Base-by-base conservation (phyloP, 2,797 vertebrate genomes). In the Tympanoctomys barrerae region DNA sequence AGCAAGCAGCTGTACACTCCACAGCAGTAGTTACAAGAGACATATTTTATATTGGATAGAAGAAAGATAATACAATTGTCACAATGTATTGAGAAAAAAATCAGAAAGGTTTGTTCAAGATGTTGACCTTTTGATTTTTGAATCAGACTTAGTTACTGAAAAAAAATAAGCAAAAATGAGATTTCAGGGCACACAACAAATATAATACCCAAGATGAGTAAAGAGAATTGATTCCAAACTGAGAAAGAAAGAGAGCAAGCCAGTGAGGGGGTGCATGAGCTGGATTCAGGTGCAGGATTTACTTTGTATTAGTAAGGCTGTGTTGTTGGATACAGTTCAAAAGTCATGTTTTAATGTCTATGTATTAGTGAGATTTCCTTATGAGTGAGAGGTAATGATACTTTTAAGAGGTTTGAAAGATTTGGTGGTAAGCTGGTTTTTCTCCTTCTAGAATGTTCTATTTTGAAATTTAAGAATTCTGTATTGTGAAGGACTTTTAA, bases 11-110 rank as follows among this genome's bases (percentile, higher is more conserved):
- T 77, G 22, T 46, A 46, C 1, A 87, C 49, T 85, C 95, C 64
- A 87, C 89, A 92, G 24, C 88, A 80, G 22, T 18, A 85, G 0
- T 71, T 92, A 31, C 86, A 88, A 97, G 18, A 61, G 26, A 90
- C 24, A 87, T 87, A 96, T 87, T 98, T 96, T 90, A 87, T 87
- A 96, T 91, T 39, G 42, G 96, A 94, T 96, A 97, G 94, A 91
- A 95, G 16, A 98, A 98, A 98, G 64, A 22, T 91, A 97, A 97
- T 96, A 95, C 96, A 97, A 97, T 97, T 97, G 21, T 95, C 79
- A 94, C 97, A 96, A 96, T 54, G 1, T 88, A 96, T 95, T 83
- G 87, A 68, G 61, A 31, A 14, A 31, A 31, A 94, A 97, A 96
- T 1, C 54, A 88, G 89, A 96, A 94, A 97, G 73, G 24, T 86